Base-by-base conservation (phyloP, 1,140 invertebrate genomes). In the Amyelois transitella region DNA sequence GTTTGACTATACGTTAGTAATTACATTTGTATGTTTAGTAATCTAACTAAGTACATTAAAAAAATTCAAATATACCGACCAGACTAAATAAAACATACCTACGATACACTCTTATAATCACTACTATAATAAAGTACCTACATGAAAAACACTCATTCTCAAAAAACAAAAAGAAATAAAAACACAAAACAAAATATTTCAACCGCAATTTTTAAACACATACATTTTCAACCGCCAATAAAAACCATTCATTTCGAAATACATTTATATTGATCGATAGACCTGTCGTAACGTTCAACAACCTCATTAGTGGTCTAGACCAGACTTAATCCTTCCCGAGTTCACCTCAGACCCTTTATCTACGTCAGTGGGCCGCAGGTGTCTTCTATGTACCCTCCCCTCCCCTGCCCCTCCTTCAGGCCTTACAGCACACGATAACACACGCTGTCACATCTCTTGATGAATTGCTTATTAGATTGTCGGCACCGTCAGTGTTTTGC, bases 391-490 rank as follows among this genome's bases (percentile, higher is more conserved):
- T 62, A 66, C 56, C 56, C 66, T 55, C 55, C 63, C 56, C 14
- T 38, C 64, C 49, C 67, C 38, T 21, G 52, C 48, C 51, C 28
- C 32, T 54, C 43, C 43, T 47, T 14, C 47, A 20, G 53, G 44
- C 53, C 43, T 58, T 56, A 62, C 72, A 67, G 59, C 62, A 44
- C 43, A 63, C 62, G 67, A 71, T 77, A 77, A 81, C 71, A 74
- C 66, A 74, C 62, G 75, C 69, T 79, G 76, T 81, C 78, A 77
- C 70, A 75, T 70, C 68, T 50, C 61, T 59, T 81, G 77, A 81
- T 79, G 76, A 81, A 81, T 79, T 76, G 73, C 73, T 73, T 76
- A 77, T 81, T 80, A 81, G 76, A 76, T 81, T 73, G 72, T 72
- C 72, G 64, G 56, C 53, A 57, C 19, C 54, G 61, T 64, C 57